These are phyloP conservation scores for Alcedo atthis DNA, from an alignment of 2,797 vertebrate species.

Conservation along the genomic window DNA sequence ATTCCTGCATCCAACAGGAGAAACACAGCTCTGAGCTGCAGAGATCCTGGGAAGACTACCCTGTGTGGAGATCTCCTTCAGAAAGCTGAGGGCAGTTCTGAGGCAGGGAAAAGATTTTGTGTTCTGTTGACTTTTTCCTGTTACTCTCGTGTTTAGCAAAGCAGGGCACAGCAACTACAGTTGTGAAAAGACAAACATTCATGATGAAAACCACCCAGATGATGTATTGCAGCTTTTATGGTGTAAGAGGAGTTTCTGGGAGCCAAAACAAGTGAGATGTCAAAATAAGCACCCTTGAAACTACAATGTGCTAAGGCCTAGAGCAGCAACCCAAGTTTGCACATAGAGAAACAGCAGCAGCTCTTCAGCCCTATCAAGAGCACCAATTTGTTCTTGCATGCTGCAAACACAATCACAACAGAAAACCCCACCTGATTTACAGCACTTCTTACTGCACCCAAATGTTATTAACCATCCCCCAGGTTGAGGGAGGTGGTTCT, in stretches of 20 bases:
- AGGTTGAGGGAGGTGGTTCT: background rate
- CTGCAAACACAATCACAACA: background rate
- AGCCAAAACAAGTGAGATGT: conserved; percentile 10
- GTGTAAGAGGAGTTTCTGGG: background rate
- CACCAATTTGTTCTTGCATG: background rate
- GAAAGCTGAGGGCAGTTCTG: background rate
- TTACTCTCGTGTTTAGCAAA: background rate
- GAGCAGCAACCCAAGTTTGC: background rate
- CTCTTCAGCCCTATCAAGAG: background rate
- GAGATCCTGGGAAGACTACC: background rate
- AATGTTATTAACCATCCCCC: background rate
- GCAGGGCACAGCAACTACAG: background rate
- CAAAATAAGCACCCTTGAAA: background rate
- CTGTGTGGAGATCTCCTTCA: background rate
- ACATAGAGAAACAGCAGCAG: fast-evolving
- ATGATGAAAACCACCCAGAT: background rate
- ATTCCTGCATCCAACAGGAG: background rate
- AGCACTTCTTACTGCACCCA: background rate
- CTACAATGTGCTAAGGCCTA: background rate
- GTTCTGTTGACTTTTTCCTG: background rate
- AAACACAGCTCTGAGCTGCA: background rate
- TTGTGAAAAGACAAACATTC: background rate
- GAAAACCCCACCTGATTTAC: background rate
- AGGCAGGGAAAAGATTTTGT: background rate
- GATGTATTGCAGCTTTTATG: conserved; percentile 7